Evolutionary conservation across 2,888 invertebrate species (phyloP).

Genomic region (Lasius platythorax): DNA sequence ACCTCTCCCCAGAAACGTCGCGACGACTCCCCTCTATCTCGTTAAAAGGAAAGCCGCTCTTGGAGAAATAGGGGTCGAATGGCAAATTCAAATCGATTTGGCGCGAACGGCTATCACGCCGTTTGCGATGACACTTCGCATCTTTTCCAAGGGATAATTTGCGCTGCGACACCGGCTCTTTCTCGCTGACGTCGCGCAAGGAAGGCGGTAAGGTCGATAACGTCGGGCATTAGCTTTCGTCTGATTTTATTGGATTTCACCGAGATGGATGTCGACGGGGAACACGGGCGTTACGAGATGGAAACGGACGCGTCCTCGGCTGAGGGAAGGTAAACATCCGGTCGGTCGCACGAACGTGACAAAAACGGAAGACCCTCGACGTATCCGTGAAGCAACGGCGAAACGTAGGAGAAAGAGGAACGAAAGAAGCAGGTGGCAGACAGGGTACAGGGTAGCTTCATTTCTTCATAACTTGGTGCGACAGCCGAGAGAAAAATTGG

Average conservation of each 20-base stretch:
- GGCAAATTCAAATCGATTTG: constrained; percentile 58
- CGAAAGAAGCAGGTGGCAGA: constrained; percentile 66
- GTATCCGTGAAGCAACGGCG: constrained; percentile 56
- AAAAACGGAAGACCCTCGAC: constrained; percentile 61
- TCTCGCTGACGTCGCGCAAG: constrained; percentile 35
- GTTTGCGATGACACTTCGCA: background rate
- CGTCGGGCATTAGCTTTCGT: constrained; percentile 56
- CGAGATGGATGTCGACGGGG: constrained; percentile 52
- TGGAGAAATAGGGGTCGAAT: background rate
- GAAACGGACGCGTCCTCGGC: constrained; percentile 31
- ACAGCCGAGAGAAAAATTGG: constrained; percentile 84
- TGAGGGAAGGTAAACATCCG: constrained; percentile 39
- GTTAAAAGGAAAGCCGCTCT: background rate
- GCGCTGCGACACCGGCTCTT: constrained; percentile 2
- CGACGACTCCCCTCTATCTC: background rate
- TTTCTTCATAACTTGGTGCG: constrained; percentile 83
- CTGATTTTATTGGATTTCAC: constrained; percentile 66
- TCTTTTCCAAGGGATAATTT: constrained; percentile 16
- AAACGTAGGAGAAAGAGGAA: constrained; percentile 48
- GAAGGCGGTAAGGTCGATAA: constrained; percentile 22
- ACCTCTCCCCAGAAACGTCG: background rate
- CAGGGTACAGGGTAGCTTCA: constrained; percentile 73
- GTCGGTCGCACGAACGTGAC: constrained; percentile 62
- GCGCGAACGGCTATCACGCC: constrained; percentile 19
- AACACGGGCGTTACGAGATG: constrained; percentile 40